These are phyloP conservation scores for Schizaphis graminum DNA, from an alignment of 2,888 invertebrate species.

Conservation along the genomic window DNA sequence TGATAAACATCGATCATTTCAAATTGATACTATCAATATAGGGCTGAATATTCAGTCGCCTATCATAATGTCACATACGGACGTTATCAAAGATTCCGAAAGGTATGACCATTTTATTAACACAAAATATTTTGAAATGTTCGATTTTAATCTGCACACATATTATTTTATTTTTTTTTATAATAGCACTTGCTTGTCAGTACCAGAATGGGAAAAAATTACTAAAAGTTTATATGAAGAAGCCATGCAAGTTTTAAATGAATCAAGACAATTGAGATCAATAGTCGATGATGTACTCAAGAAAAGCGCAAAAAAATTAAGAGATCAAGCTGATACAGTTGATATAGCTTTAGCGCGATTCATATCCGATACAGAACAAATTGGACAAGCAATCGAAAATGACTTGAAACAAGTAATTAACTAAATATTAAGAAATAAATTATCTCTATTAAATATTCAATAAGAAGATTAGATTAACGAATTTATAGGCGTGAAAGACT, in stretches of 20 bases:
- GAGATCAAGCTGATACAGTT: slow-evolving; percentile 82
- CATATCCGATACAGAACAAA: slow-evolving; percentile 81
- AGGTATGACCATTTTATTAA: slow-evolving; percentile 71
- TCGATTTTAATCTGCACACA: not conserved
- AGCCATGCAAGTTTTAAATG: not conserved
- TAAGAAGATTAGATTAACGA: too few species aligned
- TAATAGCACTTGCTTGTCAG: slow-evolving; percentile 22
- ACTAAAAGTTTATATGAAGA: slow-evolving; percentile 15
- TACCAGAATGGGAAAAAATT: slow-evolving; percentile 47
- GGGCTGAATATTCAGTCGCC: slow-evolving; percentile 79
- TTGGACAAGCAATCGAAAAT: slow-evolving; percentile 74
- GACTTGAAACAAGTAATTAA: slow-evolving; percentile 77
- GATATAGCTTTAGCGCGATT: slow-evolving; percentile 83
- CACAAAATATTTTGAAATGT: not conserved
- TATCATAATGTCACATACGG: slow-evolving; percentile 74
- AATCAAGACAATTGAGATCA: slow-evolving; percentile 1
- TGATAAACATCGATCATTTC: slow-evolving; percentile 86
- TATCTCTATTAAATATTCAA: not conserved
- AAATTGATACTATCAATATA: slow-evolving; percentile 80
- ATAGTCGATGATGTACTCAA: slow-evolving; percentile 12
- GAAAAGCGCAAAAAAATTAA: slow-evolving; percentile 23
- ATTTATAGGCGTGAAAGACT: too few species aligned
- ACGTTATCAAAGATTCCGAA: slow-evolving; percentile 71
- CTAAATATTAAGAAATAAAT: not conserved
- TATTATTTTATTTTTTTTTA: not conserved